Base-by-base conservation (phyloP, 2,888 invertebrate species). In the Bibio marci region DNA sequence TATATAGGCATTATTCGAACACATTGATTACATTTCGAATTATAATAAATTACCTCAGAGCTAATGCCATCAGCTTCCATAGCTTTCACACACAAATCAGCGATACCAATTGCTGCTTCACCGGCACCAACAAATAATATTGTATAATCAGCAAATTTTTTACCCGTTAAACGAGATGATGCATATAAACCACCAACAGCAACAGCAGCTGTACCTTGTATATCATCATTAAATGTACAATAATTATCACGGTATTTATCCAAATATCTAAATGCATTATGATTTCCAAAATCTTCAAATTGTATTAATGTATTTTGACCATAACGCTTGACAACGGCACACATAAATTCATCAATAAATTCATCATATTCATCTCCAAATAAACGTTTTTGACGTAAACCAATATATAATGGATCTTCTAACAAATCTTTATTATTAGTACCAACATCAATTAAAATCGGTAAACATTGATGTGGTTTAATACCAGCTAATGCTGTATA, bases 221-320 rank as follows among this genome's bases (percentile, higher is more conserved):
- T 98, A 55, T 98, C 98, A 55, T 98, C 98, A 62, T 98, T 98
- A 63, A 98, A 98, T 17, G 94, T 94, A 62, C 97, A 97, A 61
- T 91, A 97, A 47, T 73, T 72, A 52, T 81, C 66, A 43, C 90
- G 73, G 64, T 94, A 98, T 62, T 85, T 90, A 52, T 83, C 82
- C 42, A 98, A 66, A 46, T 95, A 76, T 34, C 86, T 74, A 63
- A 92, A 94, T n/a, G 98, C 98, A 66, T 98, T 97, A 51, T 80
- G 75, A 52, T 95, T 87, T 30, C 88, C 97, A 62, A 98, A 98
- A 63, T 98, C 98, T 68, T 98, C 97, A 61, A 92, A 94, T 73
- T 92, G 74, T 37, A 77, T 76, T 17, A 88, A 64, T 1, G 82
- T 82, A 51, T 85, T 86, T 57, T 86, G 86, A 28, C 87, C 86